Conservation (phyloP, 2,888 invertebrate genomes). For the Neocrepidodera transversa region DNA sequence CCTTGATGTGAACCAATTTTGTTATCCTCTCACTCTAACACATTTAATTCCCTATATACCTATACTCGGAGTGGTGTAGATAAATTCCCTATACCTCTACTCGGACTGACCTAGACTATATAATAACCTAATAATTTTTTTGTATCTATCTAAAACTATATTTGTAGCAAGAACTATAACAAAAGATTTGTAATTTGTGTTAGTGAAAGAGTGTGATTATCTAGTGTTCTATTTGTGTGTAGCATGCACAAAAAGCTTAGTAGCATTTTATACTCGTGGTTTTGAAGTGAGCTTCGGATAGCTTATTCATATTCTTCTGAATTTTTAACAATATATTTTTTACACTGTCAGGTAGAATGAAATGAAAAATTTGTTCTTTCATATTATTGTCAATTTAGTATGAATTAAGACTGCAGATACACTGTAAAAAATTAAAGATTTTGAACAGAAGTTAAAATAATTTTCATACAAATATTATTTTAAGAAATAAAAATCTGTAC, state of each 20-base stretch:
- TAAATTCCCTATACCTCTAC: too few species aligned
- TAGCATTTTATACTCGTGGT: conserved; percentile 15
- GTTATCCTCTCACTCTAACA: too few species aligned
- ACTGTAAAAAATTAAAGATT: too few species aligned
- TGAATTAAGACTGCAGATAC: too few species aligned
- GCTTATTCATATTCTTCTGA: neutral
- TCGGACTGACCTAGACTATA: too few species aligned
- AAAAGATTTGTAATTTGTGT: conserved; percentile 25
- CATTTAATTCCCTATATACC: too few species aligned
- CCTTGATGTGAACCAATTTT: too few species aligned
- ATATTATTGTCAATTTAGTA: too few species aligned
- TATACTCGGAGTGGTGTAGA: too few species aligned
- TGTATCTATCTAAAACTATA: neutral
- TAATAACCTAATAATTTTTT: neutral
- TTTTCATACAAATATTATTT: too few species aligned
- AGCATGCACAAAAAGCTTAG: conserved; percentile 32
- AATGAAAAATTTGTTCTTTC: neutral
- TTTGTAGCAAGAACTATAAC: neutral
- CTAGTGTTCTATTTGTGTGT: conserved; percentile 17
- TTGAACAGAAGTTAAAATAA: too few species aligned
- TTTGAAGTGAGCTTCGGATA: conserved; percentile 23
- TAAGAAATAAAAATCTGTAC: too few species aligned
- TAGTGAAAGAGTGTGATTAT: neutral
- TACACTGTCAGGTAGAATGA: conserved; percentile 16
- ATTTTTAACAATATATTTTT: neutral